Base-by-base conservation (phyloP, 2,888 invertebrate species). In the Cyclophora punctaria region DNA sequence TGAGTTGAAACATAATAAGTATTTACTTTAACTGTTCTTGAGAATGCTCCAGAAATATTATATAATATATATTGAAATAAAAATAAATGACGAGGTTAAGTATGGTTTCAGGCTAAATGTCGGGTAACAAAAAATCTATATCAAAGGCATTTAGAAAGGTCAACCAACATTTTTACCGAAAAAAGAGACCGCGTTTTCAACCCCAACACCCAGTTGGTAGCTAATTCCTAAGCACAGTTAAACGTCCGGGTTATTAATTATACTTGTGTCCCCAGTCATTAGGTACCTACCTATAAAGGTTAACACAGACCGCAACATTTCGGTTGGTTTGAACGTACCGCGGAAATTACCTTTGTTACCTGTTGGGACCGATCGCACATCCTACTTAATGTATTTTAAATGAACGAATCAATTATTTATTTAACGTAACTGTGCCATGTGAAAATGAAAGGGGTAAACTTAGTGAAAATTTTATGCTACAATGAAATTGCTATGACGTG, bases 371-470 rank as follows among this genome's bases (percentile, higher is more conserved):
- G 67, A 73, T 78, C 71, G 69, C 71, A 68, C 65, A 63, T 53
- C 66, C 61, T 63, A 59, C 67, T 72, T 80, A 80, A 80, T 83
- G 78, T 80, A 80, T 80, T 79, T 82, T 81, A 77, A 79, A 83
- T 77, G 73, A 76, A 75, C 63, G 63, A 70, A 75, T 80, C 71
- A 75, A 78, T 79, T 79, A 80, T 80, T 69, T 68, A 78, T 63
- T 62, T 56, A 67, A 59, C 60, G 64, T 65, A 71, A 67, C 63
- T 61, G 66, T 63, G 62, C 62, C 62, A 68, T 62, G 60, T 70
- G 70, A 72, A 75, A 78, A 73, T 71, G 69, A 73, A 76, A 74
- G 64, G 64, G 71, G 62, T 59, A 67, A 64, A 62, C 61, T 58
- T 59, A 58, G 55, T 75, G 66, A 73, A 73, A 69, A 59, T 70